Conservation (phyloP, 2,888 invertebrate species). For the Venusia cambrica region DNA sequence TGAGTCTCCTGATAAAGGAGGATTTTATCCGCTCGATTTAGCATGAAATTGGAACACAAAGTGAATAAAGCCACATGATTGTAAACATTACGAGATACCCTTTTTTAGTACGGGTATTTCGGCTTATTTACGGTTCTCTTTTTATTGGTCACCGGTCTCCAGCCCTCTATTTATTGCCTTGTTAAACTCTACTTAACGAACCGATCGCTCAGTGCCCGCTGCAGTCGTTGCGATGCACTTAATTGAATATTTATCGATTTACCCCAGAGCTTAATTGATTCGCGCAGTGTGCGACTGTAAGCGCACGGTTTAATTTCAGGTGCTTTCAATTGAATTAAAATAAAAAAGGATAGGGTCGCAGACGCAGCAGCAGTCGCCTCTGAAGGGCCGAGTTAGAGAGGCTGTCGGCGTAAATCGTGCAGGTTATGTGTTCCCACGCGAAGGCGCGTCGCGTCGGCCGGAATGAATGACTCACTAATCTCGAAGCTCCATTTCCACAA, state of each 20-base stretch:
- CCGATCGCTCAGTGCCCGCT: slow-evolving; percentile 60
- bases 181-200: slow-evolving; percentile 79
- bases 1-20: slow-evolving; percentile 77
- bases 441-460: slow-evolving; percentile 52
- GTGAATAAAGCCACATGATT: slow-evolving; percentile 81
- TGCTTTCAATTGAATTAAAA: slow-evolving; percentile 45
- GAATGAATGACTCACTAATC: slow-evolving; percentile 80
- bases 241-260: slow-evolving; percentile 72
- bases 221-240: slow-evolving; percentile 57
- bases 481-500: slow-evolving; percentile 78
- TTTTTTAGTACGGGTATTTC: slow-evolving; percentile 74
- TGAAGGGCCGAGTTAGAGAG: slow-evolving; percentile 38
- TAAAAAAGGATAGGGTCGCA: slow-evolving; percentile 38
- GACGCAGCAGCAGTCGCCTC: slow-evolving; percentile 40
- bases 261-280: slow-evolving; percentile 66
- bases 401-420: slow-evolving; percentile 54
- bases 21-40: slow-evolving; percentile 80
- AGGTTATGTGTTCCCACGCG: slow-evolving; percentile 70
- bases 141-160: slow-evolving; percentile 68
- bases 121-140: slow-evolving; percentile 75
- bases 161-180: slow-evolving; percentile 75
- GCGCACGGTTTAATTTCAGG: slow-evolving; percentile 40
- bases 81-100: slow-evolving; percentile 79
- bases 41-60: slow-evolving; percentile 81
- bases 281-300: slow-evolving; percentile 53